Evolutionary conservation across 1,140 invertebrate genomes (phyloP), one percentile per base, ranked within the genome.

Genomic region (Idris sp.): DNA sequence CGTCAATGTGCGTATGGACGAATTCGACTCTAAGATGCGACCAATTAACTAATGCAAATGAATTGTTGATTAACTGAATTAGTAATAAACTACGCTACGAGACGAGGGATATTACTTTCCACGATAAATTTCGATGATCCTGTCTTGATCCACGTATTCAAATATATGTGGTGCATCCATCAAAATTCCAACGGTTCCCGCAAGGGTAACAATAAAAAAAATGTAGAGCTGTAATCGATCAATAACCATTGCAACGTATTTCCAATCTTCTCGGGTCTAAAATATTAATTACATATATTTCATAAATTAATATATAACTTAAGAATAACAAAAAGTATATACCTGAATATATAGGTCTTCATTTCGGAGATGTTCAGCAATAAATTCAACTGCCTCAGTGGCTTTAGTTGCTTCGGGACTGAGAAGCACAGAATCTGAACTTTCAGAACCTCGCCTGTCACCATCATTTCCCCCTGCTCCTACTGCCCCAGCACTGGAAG

Each of bases 91-190:
- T 77, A 73, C 64, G 61, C 68, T 77, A 73, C 64, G 43, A 53
- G 51, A n/a, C 33, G 28, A 48, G 8, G 65, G 61, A 38, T 71
- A 76, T 92, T 94, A 96, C 89, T 96, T 96, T 86, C 95, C 95
- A 81, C 94, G 91, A 85, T 98, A 97, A 80, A 96, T 96, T 88
- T 97, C 95, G 79, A 98, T 98, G 79, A 98, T 97, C 84, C 93
- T 92, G 86, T 98, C 96, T 88, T 99, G 97, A 89, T 99, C 97
- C 46, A 99, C 96, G 83, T 96, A 97, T 88, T 99, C 97, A 87
- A 99, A 99, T 86, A 99, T 99, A 88, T 99, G 96, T 19, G 98
- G 98, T 0, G 98, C 98, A 83, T 98, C 96, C 93, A 99, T 97
- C n/a, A 99, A 88, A 75, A 99, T 99, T 14, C 96, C 96, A 62